Base-by-base conservation (phyloP, 2,888 invertebrate species). In the Agrotis clavis region DNA sequence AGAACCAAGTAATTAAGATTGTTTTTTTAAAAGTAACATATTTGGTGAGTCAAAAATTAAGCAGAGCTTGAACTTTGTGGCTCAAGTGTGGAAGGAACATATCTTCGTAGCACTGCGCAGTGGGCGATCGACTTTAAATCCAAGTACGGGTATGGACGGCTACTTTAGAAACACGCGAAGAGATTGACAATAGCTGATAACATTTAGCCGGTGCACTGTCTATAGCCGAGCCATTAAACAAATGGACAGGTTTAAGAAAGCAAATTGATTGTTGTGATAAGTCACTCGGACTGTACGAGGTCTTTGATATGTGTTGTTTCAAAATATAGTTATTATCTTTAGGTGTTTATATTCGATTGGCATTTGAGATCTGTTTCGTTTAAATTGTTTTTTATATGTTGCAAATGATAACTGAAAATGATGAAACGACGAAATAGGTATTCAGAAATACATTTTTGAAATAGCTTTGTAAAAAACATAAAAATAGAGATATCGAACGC, bases 111-210 rank as follows among this genome's bases (percentile, higher is more conserved):
- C 41, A 11, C 41, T 2, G 1, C 9, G 41, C 21, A 50, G 50
- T 67, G 67, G 67, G 51, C 1, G 13, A 16, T 5, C 9, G n/a
- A 0, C 70, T 70, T 67, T 51, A 77, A 50, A 79, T n/a, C 60
- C 76, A 67, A 76, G 71, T 81, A 86, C 80, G 64, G 74, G 71
- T 75, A 70, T 67, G 71, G 81, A 86, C 87, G 88, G 91, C 92
- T 92, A 90, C 91, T 92, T 91, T 90, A 89, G 89, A 90, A 90
- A 90, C 87, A 87, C 86, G 87, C 82, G 84, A 85, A 71, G 79
- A 94, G 96, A 96, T 95, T 94, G 95, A 95, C 94, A 95, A 93
- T 89, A 84, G 61, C 90, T 88, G 95, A 96, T 96, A 96, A 95
- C 92, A 93, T 93, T 93, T 93, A 92, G 92, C 93, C 90, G 93